Conservation (phyloP, 1,140 invertebrate genomes). For the Caenorhabditis elegans region WBcel235 BX284605.5:8822001-8822500, state of each 20-base stretch:
- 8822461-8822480: background rate
- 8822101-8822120: background rate
- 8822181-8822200: background rate
- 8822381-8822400: background rate
- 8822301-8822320: background rate
- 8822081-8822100: background rate
- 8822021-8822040: background rate
- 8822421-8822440: background rate
- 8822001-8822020: background rate
- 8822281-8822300: background rate
- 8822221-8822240: background rate
- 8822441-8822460: background rate
- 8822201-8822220: background rate
- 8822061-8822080: background rate
- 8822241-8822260: background rate
- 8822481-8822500: background rate
- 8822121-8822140: background rate
- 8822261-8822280: background rate
- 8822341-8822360: background rate
- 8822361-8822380: constrained; percentile 11
- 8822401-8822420: background rate
- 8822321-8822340: background rate
- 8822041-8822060: background rate
- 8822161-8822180: background rate
- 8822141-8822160: background rate